Conservation (phyloP, 2,113 vertebrate genomes). For the Zosterops hypoxanthus region DNA sequence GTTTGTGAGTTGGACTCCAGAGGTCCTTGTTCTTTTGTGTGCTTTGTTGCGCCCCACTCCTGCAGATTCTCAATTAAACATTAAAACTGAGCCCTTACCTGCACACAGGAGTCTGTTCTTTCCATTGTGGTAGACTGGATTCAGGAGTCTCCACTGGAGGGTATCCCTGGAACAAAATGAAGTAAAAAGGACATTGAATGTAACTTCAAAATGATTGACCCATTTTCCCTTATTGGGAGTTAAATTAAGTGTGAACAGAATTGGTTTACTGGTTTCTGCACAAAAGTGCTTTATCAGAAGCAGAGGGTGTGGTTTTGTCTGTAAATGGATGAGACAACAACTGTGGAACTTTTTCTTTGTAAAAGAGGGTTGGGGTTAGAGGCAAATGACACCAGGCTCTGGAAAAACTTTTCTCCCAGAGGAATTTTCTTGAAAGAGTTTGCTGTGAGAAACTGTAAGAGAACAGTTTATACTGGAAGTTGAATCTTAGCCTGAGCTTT, state of each 20-base stretch:
- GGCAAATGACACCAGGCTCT: slow-evolving; percentile 34
- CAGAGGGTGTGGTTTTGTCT: slow-evolving; percentile 26
- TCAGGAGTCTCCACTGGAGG: not conserved
- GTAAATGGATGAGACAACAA: not conserved
- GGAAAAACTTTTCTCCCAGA: slow-evolving; percentile 29
- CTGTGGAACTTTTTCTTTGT: not conserved
- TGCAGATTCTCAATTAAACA: not conserved
- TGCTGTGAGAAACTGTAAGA: slow-evolving; percentile 49
- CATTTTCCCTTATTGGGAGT: slow-evolving; percentile 45
- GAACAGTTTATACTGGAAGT: slow-evolving; percentile 16
- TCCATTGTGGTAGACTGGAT: not conserved
- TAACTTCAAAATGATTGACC: slow-evolving; percentile 31
- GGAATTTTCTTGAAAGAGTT: slow-evolving; percentile 47
- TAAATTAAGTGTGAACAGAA: slow-evolving; percentile 48
- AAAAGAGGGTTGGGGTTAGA: not conserved
- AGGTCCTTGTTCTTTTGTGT: not conserved
- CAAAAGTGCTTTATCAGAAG: slow-evolving; percentile 37
- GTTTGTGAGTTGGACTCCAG: not conserved
- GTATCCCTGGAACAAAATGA: not conserved
- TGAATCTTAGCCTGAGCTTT: not conserved
- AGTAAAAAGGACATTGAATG: not conserved
- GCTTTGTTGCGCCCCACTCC: not conserved
- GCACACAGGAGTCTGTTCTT: not conserved
- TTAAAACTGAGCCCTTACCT: not conserved
- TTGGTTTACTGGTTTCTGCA: not conserved